Evolutionary conservation across 2,888 invertebrate species (phyloP).

Genomic region (Stenolophus ochropezus): DNA sequence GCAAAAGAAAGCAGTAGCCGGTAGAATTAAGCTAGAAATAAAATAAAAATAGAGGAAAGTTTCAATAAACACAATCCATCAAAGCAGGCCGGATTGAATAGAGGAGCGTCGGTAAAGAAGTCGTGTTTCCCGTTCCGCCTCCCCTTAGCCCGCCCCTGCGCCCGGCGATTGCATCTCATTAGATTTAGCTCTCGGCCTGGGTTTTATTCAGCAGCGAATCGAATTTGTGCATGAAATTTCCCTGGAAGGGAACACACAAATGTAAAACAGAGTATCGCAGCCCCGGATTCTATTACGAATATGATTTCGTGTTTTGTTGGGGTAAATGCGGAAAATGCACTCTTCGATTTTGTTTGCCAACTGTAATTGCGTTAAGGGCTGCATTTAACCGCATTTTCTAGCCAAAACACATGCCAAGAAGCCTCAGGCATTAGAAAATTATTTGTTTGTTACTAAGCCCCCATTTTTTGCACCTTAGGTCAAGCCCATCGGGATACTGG

Average conservation of each 20-base stretch:
- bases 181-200: slow-evolving; percentile 30
- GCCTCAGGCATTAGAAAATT: too few relatives aligned
- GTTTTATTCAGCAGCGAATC: slow-evolving; percentile 37
- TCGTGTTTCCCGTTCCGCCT: background rate
- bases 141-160: background rate
- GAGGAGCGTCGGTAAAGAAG: background rate
- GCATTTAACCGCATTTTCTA: too few relatives aligned
- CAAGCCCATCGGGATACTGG: too few relatives aligned
- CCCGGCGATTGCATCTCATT: slow-evolving; percentile 39
- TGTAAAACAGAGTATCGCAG: slow-evolving; percentile 19
- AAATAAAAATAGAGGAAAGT: background rate
- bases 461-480: too few relatives aligned
- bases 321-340: slow-evolving; percentile 20
- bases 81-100: background rate
- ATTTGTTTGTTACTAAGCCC: too few relatives aligned
- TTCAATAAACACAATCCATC: background rate
- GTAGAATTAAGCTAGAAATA: background rate
- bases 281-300: slow-evolving; percentile 14
- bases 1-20: too few relatives aligned
- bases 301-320: slow-evolving; percentile 27
- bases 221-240: slow-evolving; percentile 42
- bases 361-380: background rate
- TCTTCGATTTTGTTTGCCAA: background rate
- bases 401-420: too few relatives aligned
- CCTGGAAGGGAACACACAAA: slow-evolving; percentile 6